Evolutionary conservation across 2,797 vertebrate genomes (phyloP).

Genomic region (Muscicapa comitata): DNA sequence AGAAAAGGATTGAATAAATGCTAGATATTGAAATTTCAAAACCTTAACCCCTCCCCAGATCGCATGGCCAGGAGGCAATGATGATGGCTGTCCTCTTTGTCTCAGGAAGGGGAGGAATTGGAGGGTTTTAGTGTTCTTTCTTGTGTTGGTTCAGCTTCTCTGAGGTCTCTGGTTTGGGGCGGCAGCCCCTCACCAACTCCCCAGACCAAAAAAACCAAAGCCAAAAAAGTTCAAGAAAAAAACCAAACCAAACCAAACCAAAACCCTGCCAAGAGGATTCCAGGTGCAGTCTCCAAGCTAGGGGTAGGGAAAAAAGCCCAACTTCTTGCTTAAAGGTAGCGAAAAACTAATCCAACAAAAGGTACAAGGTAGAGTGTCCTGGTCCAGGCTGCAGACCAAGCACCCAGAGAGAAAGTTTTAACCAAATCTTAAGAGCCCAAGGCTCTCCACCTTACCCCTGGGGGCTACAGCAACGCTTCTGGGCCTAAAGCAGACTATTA

Average conservation of each 20-base stretch:
- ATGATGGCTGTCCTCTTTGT: not conserved
- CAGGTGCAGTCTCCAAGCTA: not conserved
- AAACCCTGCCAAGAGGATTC: not conserved
- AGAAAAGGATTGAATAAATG: not conserved
- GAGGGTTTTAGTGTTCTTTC: too few relatives aligned
- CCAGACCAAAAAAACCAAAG: not conserved
- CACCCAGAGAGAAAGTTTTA: not conserved
- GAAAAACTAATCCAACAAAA: not conserved
- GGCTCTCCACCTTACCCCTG: not conserved
- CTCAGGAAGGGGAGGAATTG: not conserved
- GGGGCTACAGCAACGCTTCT: not conserved
- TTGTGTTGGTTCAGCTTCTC: not conserved
- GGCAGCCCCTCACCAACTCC: fast-evolving
- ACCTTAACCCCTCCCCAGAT: not conserved
- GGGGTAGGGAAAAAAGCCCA: not conserved
- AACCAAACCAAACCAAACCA: not conserved
- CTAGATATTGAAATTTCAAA: not conserved
- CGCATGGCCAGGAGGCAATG: not conserved
- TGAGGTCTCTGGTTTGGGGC: not conserved
- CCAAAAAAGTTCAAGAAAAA: not conserved
- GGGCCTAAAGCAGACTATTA: not conserved
- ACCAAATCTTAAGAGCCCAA: not conserved
- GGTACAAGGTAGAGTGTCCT: fast-evolving
- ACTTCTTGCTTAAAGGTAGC: not conserved
- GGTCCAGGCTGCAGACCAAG: fast-evolving